Base-by-base conservation (phyloP, 35 echinoderm and acorn worm genomes). In the Eucidaris tribuloides region DNA sequence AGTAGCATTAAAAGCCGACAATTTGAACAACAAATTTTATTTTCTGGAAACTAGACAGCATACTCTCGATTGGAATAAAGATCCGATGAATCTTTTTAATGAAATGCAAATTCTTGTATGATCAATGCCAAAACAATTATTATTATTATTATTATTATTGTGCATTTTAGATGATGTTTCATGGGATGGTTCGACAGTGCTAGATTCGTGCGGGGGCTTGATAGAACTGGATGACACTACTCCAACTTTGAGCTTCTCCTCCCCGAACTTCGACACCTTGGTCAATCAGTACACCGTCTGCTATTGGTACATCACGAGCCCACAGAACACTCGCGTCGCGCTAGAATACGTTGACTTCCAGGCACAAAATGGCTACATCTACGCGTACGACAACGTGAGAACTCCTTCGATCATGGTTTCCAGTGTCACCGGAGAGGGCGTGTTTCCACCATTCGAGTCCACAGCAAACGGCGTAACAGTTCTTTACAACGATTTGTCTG, bases 261-360 rank as follows among this genome's bases (percentile, higher is more conserved):
- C 68, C 23, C 68, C 68, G 44, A 74, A 74, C 35, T 74, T 42
- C 37, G 68, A 40, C 1, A 44, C 11, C 36, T 3, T 40, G 2
- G 24, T 74, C 68, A 6, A 44, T 22, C 68, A 74, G 25, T 74
- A 74, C 68, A 74, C 68, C 5, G 68, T 44, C 28, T 74, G 68
- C n/a, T 74, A 74, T 36, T 74, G 68, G 68, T 74, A 74, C 68
- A 42, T 74, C 41, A 74, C 40, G 35, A 74, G 68, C 18, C 68
- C 68, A 4, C 41, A 33, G 3, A 20, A 20, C 41, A 74, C 39
- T 22, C 38, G 68, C n/a, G 41, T 74, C 7, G 28, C 22, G 41
- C 36, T 74, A n/a, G 35, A 74, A 18, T 44, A 35, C n/a, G 18
- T 3, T 23, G 68, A 74, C 68, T 42, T 74, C 68, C 37, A 74